These are phyloP conservation scores for Drosophila mojavensis DNA, from an alignment of 1,140 invertebrate genomes.

Conservation along the genomic window DNA sequence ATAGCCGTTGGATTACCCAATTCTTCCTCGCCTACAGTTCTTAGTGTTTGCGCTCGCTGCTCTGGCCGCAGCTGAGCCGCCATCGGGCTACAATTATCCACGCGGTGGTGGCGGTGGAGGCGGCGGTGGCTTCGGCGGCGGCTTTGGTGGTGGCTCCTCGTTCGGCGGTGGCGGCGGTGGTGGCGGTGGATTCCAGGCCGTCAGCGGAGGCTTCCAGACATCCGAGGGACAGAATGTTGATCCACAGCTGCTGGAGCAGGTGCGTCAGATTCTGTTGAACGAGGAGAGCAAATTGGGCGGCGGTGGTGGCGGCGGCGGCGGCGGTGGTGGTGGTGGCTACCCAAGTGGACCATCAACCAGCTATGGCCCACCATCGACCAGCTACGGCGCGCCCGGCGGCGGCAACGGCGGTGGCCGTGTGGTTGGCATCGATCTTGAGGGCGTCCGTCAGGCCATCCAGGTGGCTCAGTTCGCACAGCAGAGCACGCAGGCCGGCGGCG, in stretches of 20 bases:
- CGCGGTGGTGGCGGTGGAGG: conserved; percentile 85
- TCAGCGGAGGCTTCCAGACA: conserved; percentile 89
- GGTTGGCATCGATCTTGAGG: conserved; percentile 87
- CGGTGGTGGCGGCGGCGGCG: conserved; percentile 82
- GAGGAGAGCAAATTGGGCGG: conserved; percentile 88
- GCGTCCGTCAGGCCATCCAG: conserved; percentile 87
- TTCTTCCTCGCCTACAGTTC: conserved; percentile 85
- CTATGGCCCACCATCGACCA: conserved; percentile 85
- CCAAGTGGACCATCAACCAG: conserved; percentile 81
- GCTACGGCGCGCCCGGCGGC: conserved; percentile 86
- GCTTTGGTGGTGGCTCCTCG: conserved; percentile 82
- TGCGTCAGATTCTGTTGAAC: conserved; percentile 91
- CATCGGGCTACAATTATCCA: conserved; percentile 88
- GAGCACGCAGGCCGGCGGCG: conserved; percentile 82
- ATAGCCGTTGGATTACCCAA: conserved; percentile 41
- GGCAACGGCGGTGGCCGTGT: conserved; percentile 86
- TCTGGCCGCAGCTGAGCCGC: conserved; percentile 87
- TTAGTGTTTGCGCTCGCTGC: conserved; percentile 87
- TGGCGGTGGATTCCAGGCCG: conserved; percentile 89
- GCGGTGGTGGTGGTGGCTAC: conserved; percentile 83
- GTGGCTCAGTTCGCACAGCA: conserved; percentile 87
- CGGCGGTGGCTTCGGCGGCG: conserved; percentile 83
- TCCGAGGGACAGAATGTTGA: conserved; percentile 92
- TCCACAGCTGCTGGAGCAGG: conserved; percentile 90
- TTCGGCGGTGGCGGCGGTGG: conserved; percentile 85